Evolutionary conservation across 37 sponge, comb jelly and placozoan species (phyloP), one percentile per base, ranked within the genome.

Genomic region (Aplysina aerophoba): DNA sequence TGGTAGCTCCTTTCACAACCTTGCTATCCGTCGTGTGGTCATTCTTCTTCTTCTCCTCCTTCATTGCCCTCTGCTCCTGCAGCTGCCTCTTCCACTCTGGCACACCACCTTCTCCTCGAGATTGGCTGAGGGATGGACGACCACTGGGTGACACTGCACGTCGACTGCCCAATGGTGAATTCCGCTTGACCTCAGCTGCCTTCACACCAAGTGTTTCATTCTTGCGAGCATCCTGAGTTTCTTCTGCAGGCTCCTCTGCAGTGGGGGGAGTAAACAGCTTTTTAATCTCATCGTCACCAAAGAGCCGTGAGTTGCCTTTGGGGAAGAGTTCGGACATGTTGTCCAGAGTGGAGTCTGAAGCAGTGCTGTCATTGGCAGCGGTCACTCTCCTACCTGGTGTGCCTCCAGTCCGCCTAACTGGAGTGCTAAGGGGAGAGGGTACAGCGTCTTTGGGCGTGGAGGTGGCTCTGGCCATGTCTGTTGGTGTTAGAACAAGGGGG

Each of bases 51-150:
- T n/a, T n/a, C n/a, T n/a, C n/a, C n/a, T n/a, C 71, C 34, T n/a
- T 30, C 28, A 35, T 35, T 12, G 71, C 33, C 35, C 81, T 56
- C n/a, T 62, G 59, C 31, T 81, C 81, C 81, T 81, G 59, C n/a
- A 81, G 61, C 28, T 34, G n/a, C 31, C 35, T 81, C 81, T 81
- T 81, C 81, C 81, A 81, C 28, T 54, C 81, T 57, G 81, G 81
- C 6, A 57, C 36, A 24, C 37, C 56, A 4, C 57, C 61, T 16
- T 57, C 61, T 8, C 33, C 50, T 11, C 8, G 50, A 44, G 50
- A 3, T 44, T 3, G 50, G 50, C 50, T 44, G 50, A 44, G 50
- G 50, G 8, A 44, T 11, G 50, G 50, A 44, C 50, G 6, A 3
- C 50, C 50, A 11, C 6, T 8, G 3, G 50, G 50, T 11, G 50